These are phyloP conservation scores for Hippocampus kuda DNA, from an alignment of 2,797 vertebrate genomes.

Conservation along the genomic window DNA sequence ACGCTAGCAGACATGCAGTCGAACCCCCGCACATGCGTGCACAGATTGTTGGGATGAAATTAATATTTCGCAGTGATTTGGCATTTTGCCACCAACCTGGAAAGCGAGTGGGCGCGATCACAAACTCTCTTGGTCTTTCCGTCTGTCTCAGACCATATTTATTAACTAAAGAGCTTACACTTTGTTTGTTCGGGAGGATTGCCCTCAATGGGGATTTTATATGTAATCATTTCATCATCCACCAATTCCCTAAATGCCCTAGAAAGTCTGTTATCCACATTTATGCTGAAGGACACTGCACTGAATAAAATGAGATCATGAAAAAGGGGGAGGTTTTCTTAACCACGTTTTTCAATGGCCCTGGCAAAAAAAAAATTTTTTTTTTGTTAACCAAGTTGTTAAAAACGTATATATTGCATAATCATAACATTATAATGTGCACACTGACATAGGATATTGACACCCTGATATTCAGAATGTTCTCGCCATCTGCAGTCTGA, in stretches of 20 bases:
- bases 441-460: slow-evolving; percentile 22
- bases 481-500: slow-evolving; percentile 30
- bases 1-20: not conserved
- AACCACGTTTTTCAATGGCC: slow-evolving; percentile 46
- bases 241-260: slow-evolving; percentile 63
- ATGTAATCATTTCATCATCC: slow-evolving; percentile 66
- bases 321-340: slow-evolving; percentile 22
- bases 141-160: slow-evolving; percentile 54
- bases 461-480: slow-evolving; percentile 28
- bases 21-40: slow-evolving; percentile 2
- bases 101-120: slow-evolving; percentile 14
- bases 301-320: slow-evolving; percentile 39
- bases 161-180: slow-evolving; percentile 67
- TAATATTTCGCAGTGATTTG: slow-evolving; percentile 43
- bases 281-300: slow-evolving; percentile 55
- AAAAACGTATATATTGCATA: slow-evolving; percentile 28
- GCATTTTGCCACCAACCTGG: slow-evolving; percentile 37
- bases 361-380: no score
- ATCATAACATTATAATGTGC: slow-evolving; percentile 19
- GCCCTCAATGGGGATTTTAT: slow-evolving; percentile 62
- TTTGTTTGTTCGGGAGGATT: slow-evolving; percentile 53
- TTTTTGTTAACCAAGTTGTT: slow-evolving; percentile 26
- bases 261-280: slow-evolving; percentile 53
- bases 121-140: slow-evolving; percentile 16
- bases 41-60: slow-evolving; percentile 32